These are phyloP conservation scores for Macaria notata DNA, from an alignment of 2,888 invertebrate species.

Conservation along the genomic window DNA sequence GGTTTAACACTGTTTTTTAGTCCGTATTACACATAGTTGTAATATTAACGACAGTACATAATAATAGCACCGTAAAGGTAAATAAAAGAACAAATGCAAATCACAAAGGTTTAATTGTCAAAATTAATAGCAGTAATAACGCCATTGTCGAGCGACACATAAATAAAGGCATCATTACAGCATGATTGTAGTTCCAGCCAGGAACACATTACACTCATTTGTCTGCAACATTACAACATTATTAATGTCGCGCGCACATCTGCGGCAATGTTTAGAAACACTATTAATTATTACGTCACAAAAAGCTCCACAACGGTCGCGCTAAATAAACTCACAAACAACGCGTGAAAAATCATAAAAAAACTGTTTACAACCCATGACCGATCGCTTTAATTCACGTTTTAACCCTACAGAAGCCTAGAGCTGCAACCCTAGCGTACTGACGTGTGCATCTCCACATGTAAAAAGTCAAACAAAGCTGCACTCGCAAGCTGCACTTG, in stretches of 20 bases:
- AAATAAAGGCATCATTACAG: slow-evolving; percentile 40
- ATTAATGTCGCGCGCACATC: slow-evolving; percentile 48
- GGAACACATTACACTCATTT: slow-evolving; percentile 48
- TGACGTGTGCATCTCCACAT: slow-evolving; percentile 23
- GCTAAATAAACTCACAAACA: slow-evolving; percentile 71
- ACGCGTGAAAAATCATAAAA: slow-evolving; percentile 70
- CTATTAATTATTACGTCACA: slow-evolving; percentile 50
- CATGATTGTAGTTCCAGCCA: slow-evolving; percentile 27
- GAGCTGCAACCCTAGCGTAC: slow-evolving; percentile 50
- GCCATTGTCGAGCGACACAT: slow-evolving; percentile 30
- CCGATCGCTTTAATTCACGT: slow-evolving; percentile 64
- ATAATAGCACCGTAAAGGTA: no score
- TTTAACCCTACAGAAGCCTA: slow-evolving; percentile 55
- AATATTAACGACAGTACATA: no score
- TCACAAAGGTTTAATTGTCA: slow-evolving; percentile 16
- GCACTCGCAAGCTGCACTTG: not conserved
- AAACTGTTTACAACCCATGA: slow-evolving; percentile 71
- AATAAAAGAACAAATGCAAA: not conserved
- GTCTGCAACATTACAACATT: slow-evolving; percentile 46
- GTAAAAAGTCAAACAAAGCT: slow-evolving; percentile 11
- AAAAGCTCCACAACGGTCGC: slow-evolving; percentile 26
- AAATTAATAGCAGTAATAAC: slow-evolving; percentile 15
- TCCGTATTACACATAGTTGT: no score
- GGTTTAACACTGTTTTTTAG: no score
- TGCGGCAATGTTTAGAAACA: slow-evolving; percentile 53